A percentile compares a stretch with the other conserved stretches of the same genome.
Conservation (phyloP, 2,888 invertebrate genomes). For the Junonia oenone region DNA sequence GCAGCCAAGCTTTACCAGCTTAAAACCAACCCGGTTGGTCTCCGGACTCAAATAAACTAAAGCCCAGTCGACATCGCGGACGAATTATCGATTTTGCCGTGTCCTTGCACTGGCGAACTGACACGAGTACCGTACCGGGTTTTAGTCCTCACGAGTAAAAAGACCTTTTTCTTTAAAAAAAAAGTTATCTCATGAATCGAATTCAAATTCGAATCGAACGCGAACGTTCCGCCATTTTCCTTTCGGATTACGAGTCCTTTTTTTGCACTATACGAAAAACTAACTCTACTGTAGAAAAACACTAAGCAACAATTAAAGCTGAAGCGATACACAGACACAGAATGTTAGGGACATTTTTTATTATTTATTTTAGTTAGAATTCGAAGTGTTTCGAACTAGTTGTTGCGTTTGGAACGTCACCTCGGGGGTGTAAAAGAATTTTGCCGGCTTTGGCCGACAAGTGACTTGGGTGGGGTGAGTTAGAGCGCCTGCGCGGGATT, state of each 20-base stretch:
- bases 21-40: constrained; percentile 39
- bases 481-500: constrained; percentile 62
- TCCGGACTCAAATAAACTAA: constrained; percentile 33
- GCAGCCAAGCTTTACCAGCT: constrained; percentile 57
- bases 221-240: constrained; percentile 63
- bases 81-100: constrained; percentile 54
- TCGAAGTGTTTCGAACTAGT: constrained; percentile 46
- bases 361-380: constrained; percentile 39
- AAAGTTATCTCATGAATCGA: constrained; percentile 37
- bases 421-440: constrained; percentile 69
- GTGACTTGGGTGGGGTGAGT: constrained; percentile 65
- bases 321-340: constrained; percentile 45
- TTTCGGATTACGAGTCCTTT: constrained; percentile 37
- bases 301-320: constrained; percentile 57
- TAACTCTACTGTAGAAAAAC: constrained; percentile 37
- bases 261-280: constrained; percentile 24
- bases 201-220: constrained; percentile 39
- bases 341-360: constrained; percentile 37
- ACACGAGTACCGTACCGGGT: constrained; percentile 39
- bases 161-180: constrained; percentile 29
- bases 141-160: constrained; percentile 43
- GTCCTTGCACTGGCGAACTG: constrained; percentile 45
- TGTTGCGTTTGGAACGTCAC: constrained; percentile 68
- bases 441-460: constrained; percentile 64
- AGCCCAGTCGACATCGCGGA: constrained; percentile 40